Evolutionary conservation across 2,888 invertebrate species (phyloP), one percentile per base, ranked within the genome.

Genomic region (Arrhopalites spinosus): DNA sequence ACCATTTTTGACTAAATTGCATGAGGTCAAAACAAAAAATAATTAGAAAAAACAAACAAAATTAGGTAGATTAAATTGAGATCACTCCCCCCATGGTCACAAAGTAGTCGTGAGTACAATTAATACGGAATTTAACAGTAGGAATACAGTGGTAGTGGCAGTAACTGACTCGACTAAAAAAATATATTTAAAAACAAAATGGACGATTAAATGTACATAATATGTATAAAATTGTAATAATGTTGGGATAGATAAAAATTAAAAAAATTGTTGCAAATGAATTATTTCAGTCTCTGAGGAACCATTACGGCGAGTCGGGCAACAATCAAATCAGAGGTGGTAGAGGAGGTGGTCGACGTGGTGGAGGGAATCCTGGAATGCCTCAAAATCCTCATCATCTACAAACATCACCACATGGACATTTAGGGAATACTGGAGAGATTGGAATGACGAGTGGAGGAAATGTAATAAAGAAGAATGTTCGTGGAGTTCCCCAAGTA

Each of bases 401-500:
- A 8, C 53, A 50, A 27, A 29, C 69, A 69, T 67, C 73, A n/a
- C 73, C 73, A 17, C 36, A 36, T 50, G 67, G 73, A 74, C 50
- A 17, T 25, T 29, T 29, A 43, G 53, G 53, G 13, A 68, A 25
- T 25, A 74, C 67, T 61, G 53, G 29, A 23, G 56, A 20, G 69
- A 69, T 11, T 20, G 17, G 23, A 25, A 23, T 27, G 30, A 50
- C 11, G 66, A 67, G 23, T n/a, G 66, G n/a, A 36, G 69, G 64
- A 47, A 50, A 63, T 27, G 75, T 63, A 20, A 70, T 72, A 29
- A 78, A 72, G 50, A 77, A 79, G 84, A 86, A 86, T 82, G 85
- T 86, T 80, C 86, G 86, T 84, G 90, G 89, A 83, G 87, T 88
- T 75, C 88, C 88, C 84, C 86, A 85, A 84, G 82, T 87, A 85